phyloP scores from a whole-genome alignment of 2,113 vertebrate genomes.

The Corythoichthys haematopterus region DNA sequence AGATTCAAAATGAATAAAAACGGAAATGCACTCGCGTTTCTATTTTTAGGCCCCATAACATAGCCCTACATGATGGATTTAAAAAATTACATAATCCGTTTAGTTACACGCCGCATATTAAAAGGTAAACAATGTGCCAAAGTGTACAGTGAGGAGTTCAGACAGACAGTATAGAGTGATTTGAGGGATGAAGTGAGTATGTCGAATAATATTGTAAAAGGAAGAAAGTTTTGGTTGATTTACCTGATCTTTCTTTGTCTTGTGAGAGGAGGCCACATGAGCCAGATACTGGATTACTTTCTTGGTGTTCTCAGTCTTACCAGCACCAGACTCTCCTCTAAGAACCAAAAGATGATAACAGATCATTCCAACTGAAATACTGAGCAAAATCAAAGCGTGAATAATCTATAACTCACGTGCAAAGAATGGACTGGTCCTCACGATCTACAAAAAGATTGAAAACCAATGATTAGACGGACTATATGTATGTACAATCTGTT shows the following conservation, averaged over 20 bases:
- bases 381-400: background rate
- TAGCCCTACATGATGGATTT: conserved; percentile 1
- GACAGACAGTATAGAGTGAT: background rate
- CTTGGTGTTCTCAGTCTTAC: conserved; percentile 98
- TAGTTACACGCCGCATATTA: background rate
- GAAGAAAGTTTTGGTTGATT: conserved; percentile 29
- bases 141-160: background rate
- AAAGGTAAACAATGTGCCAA: background rate
- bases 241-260: conserved; percentile 98
- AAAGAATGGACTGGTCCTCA: conserved; percentile 97
- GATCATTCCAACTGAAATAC: background rate
- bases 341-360: background rate
- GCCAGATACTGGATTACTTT: conserved; percentile 99
- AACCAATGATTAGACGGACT: conserved; percentile 2
- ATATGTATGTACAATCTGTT: background rate
- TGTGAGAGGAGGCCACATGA: conserved; percentile 94
- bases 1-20: too few species aligned
- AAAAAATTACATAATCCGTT: background rate
- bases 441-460: conserved; percentile 76
- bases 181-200: conserved; percentile 1
- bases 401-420: conserved; percentile 86
- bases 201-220: background rate
- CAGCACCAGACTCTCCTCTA: conserved; percentile 96
- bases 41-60: too few species aligned
- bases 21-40: too few species aligned